phyloP scores from a whole-genome alignment of 2,888 invertebrate species.

The Drosophila fungiperda region DNA sequence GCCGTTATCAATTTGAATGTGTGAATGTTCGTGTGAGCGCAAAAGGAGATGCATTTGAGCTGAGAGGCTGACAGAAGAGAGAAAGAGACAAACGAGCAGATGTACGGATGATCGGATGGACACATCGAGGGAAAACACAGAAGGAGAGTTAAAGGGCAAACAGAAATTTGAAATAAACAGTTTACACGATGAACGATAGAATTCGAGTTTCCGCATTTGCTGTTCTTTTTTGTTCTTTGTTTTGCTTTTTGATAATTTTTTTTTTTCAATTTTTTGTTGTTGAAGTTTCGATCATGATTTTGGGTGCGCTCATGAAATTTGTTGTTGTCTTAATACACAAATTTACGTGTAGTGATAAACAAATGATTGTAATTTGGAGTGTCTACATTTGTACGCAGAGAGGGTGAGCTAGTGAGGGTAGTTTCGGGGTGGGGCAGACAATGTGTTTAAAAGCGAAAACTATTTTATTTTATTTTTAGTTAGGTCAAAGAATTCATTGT shows the following conservation, averaged over 20 bases:
- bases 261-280: neutral
- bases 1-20: constrained; percentile 20
- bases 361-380: constrained; percentile 5
- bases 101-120: constrained; percentile 22
- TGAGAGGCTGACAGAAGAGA: constrained; percentile 6
- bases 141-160: constrained; percentile 11
- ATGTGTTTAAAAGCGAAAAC: constrained; percentile 1
- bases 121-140: constrained; percentile 5
- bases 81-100: constrained; percentile 1
- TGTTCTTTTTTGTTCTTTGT: neutral
- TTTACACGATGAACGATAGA: constrained; percentile 15
- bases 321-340: constrained; percentile 12
- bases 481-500: constrained; percentile 18
- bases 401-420: neutral
- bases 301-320: constrained; percentile 44
- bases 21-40: constrained; percentile 15
- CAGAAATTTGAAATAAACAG: constrained; percentile 16
- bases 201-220: constrained; percentile 10
- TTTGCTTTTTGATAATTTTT: neutral
- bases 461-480: constrained; percentile 2
- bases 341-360: constrained; percentile 22
- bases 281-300: neutral
- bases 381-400: constrained; percentile 20
- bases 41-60: constrained; percentile 22
- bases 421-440: neutral